Conservation (phyloP, 64 coral and sea anemone genomes). For the Montipora cactus region DNA sequence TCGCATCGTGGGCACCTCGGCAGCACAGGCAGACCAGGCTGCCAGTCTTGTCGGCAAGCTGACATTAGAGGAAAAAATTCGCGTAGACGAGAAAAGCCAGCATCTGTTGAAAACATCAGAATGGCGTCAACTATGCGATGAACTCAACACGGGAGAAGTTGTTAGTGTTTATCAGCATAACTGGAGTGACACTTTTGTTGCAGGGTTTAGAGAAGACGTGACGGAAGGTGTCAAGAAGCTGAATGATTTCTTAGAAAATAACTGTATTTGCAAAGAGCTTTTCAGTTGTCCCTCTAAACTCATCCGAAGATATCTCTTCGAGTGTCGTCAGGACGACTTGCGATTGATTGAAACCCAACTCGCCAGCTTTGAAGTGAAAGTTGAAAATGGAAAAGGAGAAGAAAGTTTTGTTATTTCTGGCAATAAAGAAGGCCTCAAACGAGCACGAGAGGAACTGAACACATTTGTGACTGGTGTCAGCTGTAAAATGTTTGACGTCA, state of each 20-base stretch:
- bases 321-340: too few species aligned
- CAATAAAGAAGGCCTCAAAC: slow-evolving; percentile 36
- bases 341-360: slow-evolving; percentile 24
- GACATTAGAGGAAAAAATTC: slow-evolving; percentile 57
- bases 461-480: neutral
- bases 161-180: too few species aligned
- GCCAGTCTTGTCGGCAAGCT: slow-evolving; percentile 44
- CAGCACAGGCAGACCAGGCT: slow-evolving; percentile 50
- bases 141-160: too few species aligned
- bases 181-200: too few species aligned
- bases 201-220: too few species aligned
- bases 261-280: too few species aligned
- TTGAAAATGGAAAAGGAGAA: neutral
- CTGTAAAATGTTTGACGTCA: neutral
- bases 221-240: too few species aligned
- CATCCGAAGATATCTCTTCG: slow-evolving; percentile 11
- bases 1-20: slow-evolving; percentile 36
- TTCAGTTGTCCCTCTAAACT: neutral
- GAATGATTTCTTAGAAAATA: slow-evolving; percentile 15
- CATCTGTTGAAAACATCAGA: slow-evolving; percentile 27
- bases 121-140: slow-evolving; percentile 51
- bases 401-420: slow-evolving; percentile 54
- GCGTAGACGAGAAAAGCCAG: slow-evolving; percentile 39
- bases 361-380: slow-evolving; percentile 26
- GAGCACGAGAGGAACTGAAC: neutral